Percentiles rank a stretch among this genome's conserved stretches.
Conservation (phyloP, 2,113 vertebrate species). For the Carassius carassius region DNA sequence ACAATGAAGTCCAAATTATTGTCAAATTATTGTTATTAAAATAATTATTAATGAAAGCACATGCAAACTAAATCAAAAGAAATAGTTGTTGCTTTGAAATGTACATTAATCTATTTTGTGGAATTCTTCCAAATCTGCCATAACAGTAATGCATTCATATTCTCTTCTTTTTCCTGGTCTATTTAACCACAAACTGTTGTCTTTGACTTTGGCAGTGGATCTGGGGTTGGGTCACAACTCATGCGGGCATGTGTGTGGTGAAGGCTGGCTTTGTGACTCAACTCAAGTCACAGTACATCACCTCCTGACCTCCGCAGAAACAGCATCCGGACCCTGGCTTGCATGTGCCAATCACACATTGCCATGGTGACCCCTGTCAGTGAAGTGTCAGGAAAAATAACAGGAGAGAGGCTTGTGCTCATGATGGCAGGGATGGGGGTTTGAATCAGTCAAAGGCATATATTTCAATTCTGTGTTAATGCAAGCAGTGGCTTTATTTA, state of each 20-base stretch:
- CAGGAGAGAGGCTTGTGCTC: not conserved
- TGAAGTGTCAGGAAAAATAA: conserved; percentile 26
- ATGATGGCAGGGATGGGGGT: not conserved
- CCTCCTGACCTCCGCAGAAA: conserved; percentile 43
- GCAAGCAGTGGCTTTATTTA: conserved; percentile 1
- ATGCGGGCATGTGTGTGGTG: not conserved
- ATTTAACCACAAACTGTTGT: not conserved
- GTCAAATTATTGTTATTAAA: not conserved
- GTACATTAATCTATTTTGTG: not conserved
- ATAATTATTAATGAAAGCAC: not conserved
- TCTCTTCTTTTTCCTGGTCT: not conserved
- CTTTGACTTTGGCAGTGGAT: not conserved
- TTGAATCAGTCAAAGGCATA: not conserved
- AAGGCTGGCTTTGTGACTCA: conserved; percentile 7
- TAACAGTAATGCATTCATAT: not conserved
- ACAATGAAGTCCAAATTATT: not conserved
- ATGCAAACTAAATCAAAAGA: not conserved
- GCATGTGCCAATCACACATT: conserved; percentile 41
- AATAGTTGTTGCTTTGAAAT: not conserved
- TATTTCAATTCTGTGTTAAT: not conserved
- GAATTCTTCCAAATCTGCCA: not conserved
- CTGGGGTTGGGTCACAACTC: conserved; percentile 1
- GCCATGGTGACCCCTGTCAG: conserved; percentile 39
- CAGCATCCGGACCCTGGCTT: conserved; percentile 3
- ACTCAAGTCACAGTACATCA: conserved; percentile 23